Conservation (phyloP, 2,888 invertebrate species). For the Volucella inflata region DNA sequence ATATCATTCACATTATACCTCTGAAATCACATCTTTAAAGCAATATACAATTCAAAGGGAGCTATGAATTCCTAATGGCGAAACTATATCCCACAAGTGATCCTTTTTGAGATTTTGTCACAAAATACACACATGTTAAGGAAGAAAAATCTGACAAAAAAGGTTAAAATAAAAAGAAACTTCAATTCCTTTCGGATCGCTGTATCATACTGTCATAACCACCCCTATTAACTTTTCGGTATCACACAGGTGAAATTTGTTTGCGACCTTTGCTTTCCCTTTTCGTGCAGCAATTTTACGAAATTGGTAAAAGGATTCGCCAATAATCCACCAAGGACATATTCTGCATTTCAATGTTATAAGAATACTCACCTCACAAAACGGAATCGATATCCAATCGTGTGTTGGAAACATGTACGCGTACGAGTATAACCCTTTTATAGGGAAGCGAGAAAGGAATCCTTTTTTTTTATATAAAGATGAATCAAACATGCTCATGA, state of each 20-base stretch:
- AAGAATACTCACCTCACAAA: constrained; percentile 2
- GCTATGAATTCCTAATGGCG: too few relatives aligned
- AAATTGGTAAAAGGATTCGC: constrained; percentile 71
- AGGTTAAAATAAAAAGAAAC: constrained; percentile 28
- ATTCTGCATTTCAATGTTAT: constrained; percentile 66
- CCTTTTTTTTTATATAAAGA: constrained; percentile 29
- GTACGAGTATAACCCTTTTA: constrained; percentile 22
- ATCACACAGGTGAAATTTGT: constrained; percentile 42
- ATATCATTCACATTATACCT: too few relatives aligned
- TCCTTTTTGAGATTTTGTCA: neutral
- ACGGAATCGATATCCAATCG: constrained; percentile 62
- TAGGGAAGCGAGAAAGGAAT: neutral
- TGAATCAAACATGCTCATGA: constrained; percentile 61
- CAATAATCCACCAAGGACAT: constrained; percentile 59
- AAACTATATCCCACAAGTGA: constrained; percentile 3
- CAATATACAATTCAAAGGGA: too few relatives aligned
- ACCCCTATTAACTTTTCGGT: constrained; percentile 12
- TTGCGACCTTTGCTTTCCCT: constrained; percentile 10
- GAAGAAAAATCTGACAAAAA: too few relatives aligned
- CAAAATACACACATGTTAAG: neutral
- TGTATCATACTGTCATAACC: neutral
- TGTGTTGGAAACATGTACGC: constrained; percentile 2
- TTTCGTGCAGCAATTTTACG: constrained; percentile 53
- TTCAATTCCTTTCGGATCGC: constrained; percentile 42
- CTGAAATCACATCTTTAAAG: too few relatives aligned